These are phyloP conservation scores for Microplitis mediator DNA, from an alignment of 1,140 invertebrate genomes.

Conservation along the genomic window DNA sequence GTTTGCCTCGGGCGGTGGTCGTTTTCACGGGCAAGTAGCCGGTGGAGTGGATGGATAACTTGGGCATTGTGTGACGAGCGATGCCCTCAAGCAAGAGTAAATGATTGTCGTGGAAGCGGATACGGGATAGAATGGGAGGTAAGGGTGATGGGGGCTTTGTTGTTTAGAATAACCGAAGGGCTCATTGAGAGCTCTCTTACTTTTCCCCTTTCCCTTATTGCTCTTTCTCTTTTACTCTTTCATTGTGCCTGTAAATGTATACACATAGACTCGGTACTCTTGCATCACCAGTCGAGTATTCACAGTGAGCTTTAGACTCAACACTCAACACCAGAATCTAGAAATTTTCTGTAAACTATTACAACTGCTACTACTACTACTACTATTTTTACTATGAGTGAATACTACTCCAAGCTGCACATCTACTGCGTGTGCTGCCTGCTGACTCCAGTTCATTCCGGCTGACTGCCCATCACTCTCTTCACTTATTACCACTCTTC, in stretches of 20 bases:
- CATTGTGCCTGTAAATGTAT: conserved; percentile 10
- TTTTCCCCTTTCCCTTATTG: conserved; percentile 16
- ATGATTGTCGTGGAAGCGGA: conserved; percentile 51
- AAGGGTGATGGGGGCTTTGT: conserved; percentile 53
- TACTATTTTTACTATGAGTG: background rate
- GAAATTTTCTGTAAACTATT: too few relatives aligned
- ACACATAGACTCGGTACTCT: background rate
- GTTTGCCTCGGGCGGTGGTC: conserved; percentile 45
- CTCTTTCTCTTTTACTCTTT: conserved; percentile 35
- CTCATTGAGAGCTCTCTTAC: conserved; percentile 45
- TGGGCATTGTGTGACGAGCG: conserved; percentile 56
- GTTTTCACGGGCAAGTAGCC: conserved; percentile 58
- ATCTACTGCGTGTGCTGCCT: conserved; percentile 8
- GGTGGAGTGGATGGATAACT: conserved; percentile 58
- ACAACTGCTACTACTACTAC: too few relatives aligned
- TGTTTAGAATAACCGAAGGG: conserved; percentile 61
- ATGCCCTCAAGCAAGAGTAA: conserved; percentile 58
- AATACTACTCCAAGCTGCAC: background rate
- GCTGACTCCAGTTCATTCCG: conserved; percentile 30
- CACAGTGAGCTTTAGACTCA: conserved; percentile 6
- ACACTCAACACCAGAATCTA: too few relatives aligned
- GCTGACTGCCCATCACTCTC: conserved; percentile 17
- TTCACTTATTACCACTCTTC: conserved; percentile 17
- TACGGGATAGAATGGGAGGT: conserved; percentile 1
- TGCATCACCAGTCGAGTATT: background rate